These are phyloP conservation scores for Amiota communis DNA, from an alignment of 2,888 invertebrate species.

Conservation along the genomic window DNA sequence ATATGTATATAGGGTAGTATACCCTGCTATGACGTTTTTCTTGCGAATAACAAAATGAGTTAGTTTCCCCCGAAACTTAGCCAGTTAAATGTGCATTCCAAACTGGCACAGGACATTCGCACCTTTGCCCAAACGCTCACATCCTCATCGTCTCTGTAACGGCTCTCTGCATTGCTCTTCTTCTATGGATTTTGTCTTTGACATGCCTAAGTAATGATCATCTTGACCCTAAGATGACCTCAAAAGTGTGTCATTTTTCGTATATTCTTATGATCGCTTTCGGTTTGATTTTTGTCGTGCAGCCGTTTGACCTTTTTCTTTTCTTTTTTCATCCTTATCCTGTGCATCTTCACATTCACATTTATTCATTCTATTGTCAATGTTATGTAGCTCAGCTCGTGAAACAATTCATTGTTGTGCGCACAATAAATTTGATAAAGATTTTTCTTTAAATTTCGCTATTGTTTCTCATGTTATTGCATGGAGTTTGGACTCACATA, in stretches of 20 bases:
- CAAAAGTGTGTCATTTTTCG: conserved; percentile 76
- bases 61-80: neutral
- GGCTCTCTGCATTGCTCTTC: neutral
- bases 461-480: conserved; percentile 40
- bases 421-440: conserved; percentile 60
- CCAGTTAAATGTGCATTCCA: conserved; percentile 1
- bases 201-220: conserved; percentile 45
- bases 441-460: conserved; percentile 49
- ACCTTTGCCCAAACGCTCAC: conserved; percentile 8
- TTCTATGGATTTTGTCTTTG: neutral
- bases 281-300: conserved; percentile 44
- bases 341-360: conserved; percentile 48
- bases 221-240: conserved; percentile 66
- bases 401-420: conserved; percentile 45
- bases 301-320: conserved; percentile 58
- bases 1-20: too few species aligned
- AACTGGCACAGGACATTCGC: conserved; percentile 12
- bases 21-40: neutral
- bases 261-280: conserved; percentile 78
- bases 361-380: conserved; percentile 53
- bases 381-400: conserved; percentile 29
- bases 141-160: neutral
- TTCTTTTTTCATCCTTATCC: neutral
- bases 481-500: conserved; percentile 29
- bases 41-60: conserved; percentile 5